Base-by-base conservation (phyloP, 1,140 invertebrate species). In the Ectropis grisescens region DNA sequence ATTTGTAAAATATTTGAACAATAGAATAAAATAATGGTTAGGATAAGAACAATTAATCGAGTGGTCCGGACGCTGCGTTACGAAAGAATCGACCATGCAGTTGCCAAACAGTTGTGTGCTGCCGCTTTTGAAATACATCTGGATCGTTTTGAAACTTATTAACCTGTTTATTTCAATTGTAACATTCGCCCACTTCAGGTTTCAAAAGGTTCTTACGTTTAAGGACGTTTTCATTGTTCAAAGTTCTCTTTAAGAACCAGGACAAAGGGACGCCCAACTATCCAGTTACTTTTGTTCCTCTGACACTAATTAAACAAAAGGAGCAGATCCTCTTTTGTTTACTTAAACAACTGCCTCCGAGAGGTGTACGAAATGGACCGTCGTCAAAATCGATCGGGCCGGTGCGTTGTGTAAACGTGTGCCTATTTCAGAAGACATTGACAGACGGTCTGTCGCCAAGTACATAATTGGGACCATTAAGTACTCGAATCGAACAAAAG, bases 141-240 rank as follows among this genome's bases (percentile, higher is more conserved):
- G 72, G 70, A 78, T 76, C 70, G 76, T 81, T 81, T 78, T 74
- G 72, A 74, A 81, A 81, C 68, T 64, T 75, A 80, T 75, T 78
- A 76, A 76, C 70, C 67, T 75, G 68, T 75, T 80, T 74, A 58
- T 76, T 71, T 70, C n/a, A n/a, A n/a, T n/a, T n/a, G n/a, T n/a
- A n/a, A n/a, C n/a, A n/a, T n/a, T n/a, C 70, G 57, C 58, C 55
- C 58, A 58, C 57, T 49, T 48, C 44, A 41, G 58, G 48, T 68
- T 61, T 62, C 60, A 61, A 71, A 65, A 61, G 56, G 47, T 47
- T 52, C 41, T 58, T 48, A 68, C n/a, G n/a, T n/a, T n/a, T n/a
- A 70, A 74, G 67, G 60, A 71, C 58, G 40, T 55, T 55, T 37
- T 56, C 51, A 59, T 72, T 70, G 47, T 55, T 49, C 46, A 30